These are phyloP conservation scores for Phalera bucephala DNA, from an alignment of 2,888 invertebrate genomes.

Conservation along the genomic window DNA sequence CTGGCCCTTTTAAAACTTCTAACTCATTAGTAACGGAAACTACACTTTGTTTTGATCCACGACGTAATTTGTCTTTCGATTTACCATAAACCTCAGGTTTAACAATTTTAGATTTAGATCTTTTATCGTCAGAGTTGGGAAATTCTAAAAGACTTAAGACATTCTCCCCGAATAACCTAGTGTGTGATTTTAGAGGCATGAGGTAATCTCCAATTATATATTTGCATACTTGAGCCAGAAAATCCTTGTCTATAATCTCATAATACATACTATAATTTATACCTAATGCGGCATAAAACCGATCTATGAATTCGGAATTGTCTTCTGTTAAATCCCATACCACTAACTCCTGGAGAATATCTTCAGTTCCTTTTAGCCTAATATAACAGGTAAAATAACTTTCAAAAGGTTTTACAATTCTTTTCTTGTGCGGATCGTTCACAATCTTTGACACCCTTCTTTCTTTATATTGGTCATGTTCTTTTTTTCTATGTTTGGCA, in stretches of 20 bases:
- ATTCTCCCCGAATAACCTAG: conserved; percentile 67
- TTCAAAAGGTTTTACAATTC: conserved; percentile 57
- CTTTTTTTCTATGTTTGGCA: conserved; percentile 57
- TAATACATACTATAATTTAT: conserved; percentile 84
- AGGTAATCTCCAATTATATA: conserved; percentile 69
- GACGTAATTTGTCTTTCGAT: conserved; percentile 53
- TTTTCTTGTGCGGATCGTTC: conserved; percentile 71
- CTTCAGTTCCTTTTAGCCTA: conserved; percentile 65
- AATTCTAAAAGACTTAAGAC: conserved; percentile 60
- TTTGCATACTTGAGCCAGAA: conserved; percentile 76
- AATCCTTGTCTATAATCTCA: conserved; percentile 76
- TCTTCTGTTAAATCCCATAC: conserved; percentile 68
- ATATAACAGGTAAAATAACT: conserved; percentile 84
- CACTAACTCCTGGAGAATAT: conserved; percentile 64
- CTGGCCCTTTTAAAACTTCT: conserved; percentile 48
- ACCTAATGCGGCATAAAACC: conserved; percentile 82
- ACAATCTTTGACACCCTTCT: conserved; percentile 77
- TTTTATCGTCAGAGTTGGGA: conserved; percentile 57
- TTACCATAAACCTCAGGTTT: conserved; percentile 57
- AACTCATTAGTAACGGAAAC: conserved; percentile 38
- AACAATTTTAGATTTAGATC: conserved; percentile 59
- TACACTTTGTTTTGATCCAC: conserved; percentile 52
- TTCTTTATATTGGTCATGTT: conserved; percentile 57
- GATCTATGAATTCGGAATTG: conserved; percentile 77
- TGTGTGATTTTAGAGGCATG: conserved; percentile 53